phyloP scores from a whole-genome alignment of 2,888 invertebrate species.

The Drosophila melanosoma region DNA sequence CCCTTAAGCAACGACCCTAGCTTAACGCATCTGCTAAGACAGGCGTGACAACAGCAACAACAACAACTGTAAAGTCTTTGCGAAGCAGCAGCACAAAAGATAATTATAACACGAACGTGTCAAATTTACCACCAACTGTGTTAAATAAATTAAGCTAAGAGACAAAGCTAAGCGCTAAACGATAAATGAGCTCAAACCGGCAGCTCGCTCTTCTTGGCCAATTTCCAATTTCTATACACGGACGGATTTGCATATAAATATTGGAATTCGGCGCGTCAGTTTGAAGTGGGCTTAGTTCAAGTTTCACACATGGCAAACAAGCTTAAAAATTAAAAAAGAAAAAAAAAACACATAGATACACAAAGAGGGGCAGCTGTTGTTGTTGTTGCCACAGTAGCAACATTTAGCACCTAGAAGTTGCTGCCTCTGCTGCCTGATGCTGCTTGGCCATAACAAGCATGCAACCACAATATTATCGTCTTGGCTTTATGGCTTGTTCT shows the following conservation, averaged over 20 bases:
- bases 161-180: not conserved
- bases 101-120: slow-evolving; percentile 60
- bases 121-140: slow-evolving; percentile 78
- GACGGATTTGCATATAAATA: slow-evolving; percentile 71
- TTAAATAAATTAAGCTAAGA: slow-evolving; percentile 73
- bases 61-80: slow-evolving; percentile 12
- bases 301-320: slow-evolving; percentile 33
- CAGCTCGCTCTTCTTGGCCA: slow-evolving; percentile 32
- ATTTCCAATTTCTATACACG: slow-evolving; percentile 49
- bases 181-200: slow-evolving; percentile 2
- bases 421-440: slow-evolving; percentile 15
- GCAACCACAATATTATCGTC: slow-evolving; percentile 55
- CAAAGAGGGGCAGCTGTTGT: slow-evolving; percentile 15
- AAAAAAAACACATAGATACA: slow-evolving; percentile 17
- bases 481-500: slow-evolving; percentile 71
- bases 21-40: slow-evolving; percentile 41
- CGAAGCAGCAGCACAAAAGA: slow-evolving; percentile 31
- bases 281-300: slow-evolving; percentile 53
- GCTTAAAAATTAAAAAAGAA: slow-evolving; percentile 22
- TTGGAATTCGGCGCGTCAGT: slow-evolving; percentile 38
- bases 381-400: slow-evolving; percentile 21
- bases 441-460: slow-evolving; percentile 53
- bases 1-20: slow-evolving; percentile 34
- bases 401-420: slow-evolving; percentile 56
- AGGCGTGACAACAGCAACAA: slow-evolving; percentile 18